Percentiles rank a stretch among this genome's conserved stretches.
Conservation (phyloP, 2,113 vertebrate species). For the Hylia prasina region DNA sequence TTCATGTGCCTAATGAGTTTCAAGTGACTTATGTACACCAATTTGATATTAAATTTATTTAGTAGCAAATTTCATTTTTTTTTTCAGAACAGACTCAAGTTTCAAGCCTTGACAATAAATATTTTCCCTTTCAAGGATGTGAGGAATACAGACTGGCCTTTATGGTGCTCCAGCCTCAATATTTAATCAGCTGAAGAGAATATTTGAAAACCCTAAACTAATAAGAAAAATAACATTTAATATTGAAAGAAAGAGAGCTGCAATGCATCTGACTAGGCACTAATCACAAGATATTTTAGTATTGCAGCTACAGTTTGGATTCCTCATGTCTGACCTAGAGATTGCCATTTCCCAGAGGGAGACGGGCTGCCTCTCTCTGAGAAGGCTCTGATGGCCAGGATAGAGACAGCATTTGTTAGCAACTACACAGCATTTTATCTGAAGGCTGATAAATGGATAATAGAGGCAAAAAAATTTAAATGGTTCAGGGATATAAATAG, state of each 20-base stretch:
- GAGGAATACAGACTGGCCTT: not conserved
- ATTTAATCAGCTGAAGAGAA: slow-evolving; percentile 27
- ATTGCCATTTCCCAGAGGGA: not conserved
- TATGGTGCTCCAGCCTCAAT: not conserved
- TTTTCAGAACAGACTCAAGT: not conserved
- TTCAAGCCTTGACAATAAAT: not conserved
- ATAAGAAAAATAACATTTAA: not conserved
- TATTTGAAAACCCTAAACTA: not conserved
- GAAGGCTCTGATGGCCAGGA: not conserved
- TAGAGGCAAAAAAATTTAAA: slow-evolving; percentile 43
- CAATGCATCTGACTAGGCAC: not conserved
- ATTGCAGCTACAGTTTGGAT: not conserved
- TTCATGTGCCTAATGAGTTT: slow-evolving; percentile 24
- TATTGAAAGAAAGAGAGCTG: not conserved
- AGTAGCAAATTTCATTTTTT: slow-evolving; percentile 14
- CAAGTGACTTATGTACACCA: not conserved
- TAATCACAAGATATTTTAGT: not conserved
- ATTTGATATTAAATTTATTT: slow-evolving; percentile 47
- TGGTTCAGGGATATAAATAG: slow-evolving; percentile 39
- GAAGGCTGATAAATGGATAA: slow-evolving; percentile 21
- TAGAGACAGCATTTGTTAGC: not conserved
- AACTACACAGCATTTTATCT: not conserved
- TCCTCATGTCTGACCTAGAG: slow-evolving; percentile 19
- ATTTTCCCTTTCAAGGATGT: not conserved
- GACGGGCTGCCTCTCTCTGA: not conserved